Evolutionary conservation across 2,113 vertebrate genomes (phyloP).

Genomic region (Gallinago undulata): DNA sequence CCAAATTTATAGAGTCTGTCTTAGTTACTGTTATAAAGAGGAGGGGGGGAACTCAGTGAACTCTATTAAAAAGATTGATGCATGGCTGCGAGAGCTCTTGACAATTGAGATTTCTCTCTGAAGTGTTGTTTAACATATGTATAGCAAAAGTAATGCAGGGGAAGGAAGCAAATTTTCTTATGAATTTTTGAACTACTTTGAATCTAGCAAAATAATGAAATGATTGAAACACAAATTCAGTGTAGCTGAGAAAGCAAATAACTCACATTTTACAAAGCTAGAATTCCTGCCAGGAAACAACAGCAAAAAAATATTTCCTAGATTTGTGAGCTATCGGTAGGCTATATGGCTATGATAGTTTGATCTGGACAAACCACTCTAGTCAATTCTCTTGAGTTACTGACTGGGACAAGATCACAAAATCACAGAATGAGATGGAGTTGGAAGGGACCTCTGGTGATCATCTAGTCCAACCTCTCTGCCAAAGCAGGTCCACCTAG

Average conservation of each 20-base stretch:
- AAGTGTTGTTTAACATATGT: conserved; percentile 12
- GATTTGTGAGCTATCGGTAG: background rate
- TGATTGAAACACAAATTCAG: background rate
- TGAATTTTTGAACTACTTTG: background rate
- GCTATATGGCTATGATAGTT: background rate
- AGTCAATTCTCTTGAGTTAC: background rate
- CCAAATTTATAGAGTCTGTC: conserved; percentile 24
- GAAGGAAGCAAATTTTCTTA: background rate
- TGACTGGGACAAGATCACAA: background rate
- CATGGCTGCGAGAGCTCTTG: background rate
- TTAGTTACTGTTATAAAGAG: background rate
- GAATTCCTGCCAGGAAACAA: background rate
- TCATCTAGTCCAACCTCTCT: no score
- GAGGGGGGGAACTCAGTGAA: background rate
- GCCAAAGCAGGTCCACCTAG: no score
- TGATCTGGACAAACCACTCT: background rate
- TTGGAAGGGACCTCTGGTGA: no score
- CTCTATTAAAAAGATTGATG: conserved; percentile 48
- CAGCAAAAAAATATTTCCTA: background rate
- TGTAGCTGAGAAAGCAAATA: background rate
- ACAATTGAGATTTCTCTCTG: conserved; percentile 15
- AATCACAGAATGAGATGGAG: no score
- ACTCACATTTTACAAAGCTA: background rate
- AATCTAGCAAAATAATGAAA: background rate
- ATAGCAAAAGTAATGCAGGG: background rate